Evolutionary conservation across 2,113 vertebrate species (phyloP).

Genomic region (Coracopsis vasa): DNA sequence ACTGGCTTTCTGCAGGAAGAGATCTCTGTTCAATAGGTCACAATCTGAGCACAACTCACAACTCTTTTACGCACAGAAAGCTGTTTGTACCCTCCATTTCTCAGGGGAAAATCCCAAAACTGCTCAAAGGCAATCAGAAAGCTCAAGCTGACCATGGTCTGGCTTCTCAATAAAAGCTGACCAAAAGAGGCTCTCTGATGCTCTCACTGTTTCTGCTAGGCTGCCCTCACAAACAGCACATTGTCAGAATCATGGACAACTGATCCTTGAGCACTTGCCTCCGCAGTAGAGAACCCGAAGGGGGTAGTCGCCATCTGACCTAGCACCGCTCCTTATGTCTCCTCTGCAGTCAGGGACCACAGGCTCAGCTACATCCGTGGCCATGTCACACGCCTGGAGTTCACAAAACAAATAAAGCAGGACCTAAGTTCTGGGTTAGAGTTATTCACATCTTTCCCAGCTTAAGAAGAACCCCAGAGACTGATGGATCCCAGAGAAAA

Average conservation of each 20-base stretch:
- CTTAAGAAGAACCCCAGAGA: not conserved
- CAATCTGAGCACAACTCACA: not conserved
- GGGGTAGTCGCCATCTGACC: slow-evolving; percentile 81
- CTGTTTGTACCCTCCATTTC: not conserved
- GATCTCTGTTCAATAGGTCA: not conserved
- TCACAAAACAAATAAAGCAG: not conserved
- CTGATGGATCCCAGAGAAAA: not conserved
- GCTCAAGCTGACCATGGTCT: not conserved
- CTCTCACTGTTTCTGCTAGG: not conserved
- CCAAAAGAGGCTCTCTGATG: not conserved
- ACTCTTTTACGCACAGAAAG: not conserved
- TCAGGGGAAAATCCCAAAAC: not conserved
- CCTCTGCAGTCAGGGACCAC: slow-evolving; percentile 83
- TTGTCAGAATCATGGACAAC: not conserved
- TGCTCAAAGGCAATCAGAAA: not conserved
- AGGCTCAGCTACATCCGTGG: slow-evolving; percentile 83
- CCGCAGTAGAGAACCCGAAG: slow-evolving; percentile 95
- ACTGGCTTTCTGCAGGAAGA: not conserved
- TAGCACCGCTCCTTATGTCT: slow-evolving; percentile 71
- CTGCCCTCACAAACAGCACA: not conserved
- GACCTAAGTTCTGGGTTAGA: too few relatives aligned
- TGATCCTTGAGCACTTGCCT: slow-evolving; percentile 77
- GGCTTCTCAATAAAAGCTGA: not conserved
- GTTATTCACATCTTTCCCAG: not conserved
- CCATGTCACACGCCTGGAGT: slow-evolving; percentile 71